Conservation (phyloP, 2,888 invertebrate species). For the Trisateles emortualis region DNA sequence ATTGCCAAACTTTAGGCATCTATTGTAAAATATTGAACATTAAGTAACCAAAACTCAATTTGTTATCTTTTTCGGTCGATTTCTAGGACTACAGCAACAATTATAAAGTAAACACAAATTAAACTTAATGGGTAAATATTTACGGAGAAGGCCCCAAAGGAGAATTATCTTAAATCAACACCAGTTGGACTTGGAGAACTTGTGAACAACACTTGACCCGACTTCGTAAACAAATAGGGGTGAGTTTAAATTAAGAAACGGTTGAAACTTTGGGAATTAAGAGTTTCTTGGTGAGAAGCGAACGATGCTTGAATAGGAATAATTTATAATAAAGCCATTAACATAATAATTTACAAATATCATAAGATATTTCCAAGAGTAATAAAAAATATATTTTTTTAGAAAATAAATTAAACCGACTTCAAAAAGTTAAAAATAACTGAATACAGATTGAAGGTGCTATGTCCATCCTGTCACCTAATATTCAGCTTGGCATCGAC, state of each 20-base stretch:
- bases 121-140: conserved; percentile 15
- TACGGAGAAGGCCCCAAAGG: conserved; percentile 7
- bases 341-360: too few relatives aligned
- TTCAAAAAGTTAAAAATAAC: too few relatives aligned
- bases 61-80: too few relatives aligned
- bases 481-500: too few relatives aligned
- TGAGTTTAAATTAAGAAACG: conserved; percentile 17
- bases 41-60: too few relatives aligned
- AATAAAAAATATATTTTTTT: too few relatives aligned
- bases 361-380: too few relatives aligned
- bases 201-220: conserved; percentile 16
- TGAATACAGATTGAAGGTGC: too few relatives aligned
- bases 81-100: background rate
- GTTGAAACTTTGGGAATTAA: conserved; percentile 16
- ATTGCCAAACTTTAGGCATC: too few relatives aligned
- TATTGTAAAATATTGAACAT: too few relatives aligned
- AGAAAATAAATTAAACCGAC: too few relatives aligned
- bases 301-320: conserved; percentile 1
- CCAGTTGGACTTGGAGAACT: conserved; percentile 3
- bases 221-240: conserved; percentile 21
- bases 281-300: background rate
- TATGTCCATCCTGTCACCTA: too few relatives aligned
- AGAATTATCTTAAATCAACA: conserved; percentile 27
- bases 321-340: conserved; percentile 1
- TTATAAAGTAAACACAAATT: conserved; percentile 2